Evolutionary conservation across 2,888 invertebrate genomes (phyloP).

Genomic region (Aplocera efformata): DNA sequence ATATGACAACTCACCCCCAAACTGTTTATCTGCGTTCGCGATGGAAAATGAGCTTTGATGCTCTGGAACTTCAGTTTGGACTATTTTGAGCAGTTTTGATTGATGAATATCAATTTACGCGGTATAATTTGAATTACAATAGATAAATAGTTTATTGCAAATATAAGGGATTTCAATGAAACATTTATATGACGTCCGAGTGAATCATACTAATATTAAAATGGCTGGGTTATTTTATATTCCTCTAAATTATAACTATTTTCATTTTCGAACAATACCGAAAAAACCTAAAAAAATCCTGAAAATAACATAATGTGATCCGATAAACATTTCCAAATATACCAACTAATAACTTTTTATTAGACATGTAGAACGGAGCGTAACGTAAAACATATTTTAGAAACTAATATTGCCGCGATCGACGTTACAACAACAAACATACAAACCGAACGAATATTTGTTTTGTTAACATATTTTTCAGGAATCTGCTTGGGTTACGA

Average conservation of each 20-base stretch:
- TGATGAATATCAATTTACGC: conserved; percentile 26
- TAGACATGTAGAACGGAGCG: conserved; percentile 11
- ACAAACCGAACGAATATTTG: conserved; percentile 21
- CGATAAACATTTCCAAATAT: too few species aligned
- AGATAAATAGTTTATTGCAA: conserved; percentile 8
- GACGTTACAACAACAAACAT: conserved; percentile 29
- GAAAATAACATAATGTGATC: too few species aligned
- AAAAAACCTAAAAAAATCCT: too few species aligned
- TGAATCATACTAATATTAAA: too few species aligned
- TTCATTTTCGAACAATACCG: too few species aligned
- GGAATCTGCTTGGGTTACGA: conserved; percentile 5
- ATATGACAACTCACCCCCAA: conserved; percentile 61
- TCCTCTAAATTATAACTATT: too few species aligned
- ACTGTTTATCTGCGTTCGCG: conserved; percentile 30
- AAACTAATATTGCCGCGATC: conserved; percentile 25
- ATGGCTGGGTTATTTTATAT: too few species aligned
- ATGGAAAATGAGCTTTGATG: conserved; percentile 8
- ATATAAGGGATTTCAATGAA: neutral
- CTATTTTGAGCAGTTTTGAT: conserved; percentile 14
- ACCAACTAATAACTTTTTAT: conserved; percentile 20
- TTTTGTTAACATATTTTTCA: conserved; percentile 32
- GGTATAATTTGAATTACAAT: conserved; percentile 27
- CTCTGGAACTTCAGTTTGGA: neutral
- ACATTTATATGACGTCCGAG: too few species aligned
- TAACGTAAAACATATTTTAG: conserved; percentile 18